These are phyloP conservation scores for Melanophora roralis DNA, from an alignment of 2,888 invertebrate species.

Conservation along the genomic window DNA sequence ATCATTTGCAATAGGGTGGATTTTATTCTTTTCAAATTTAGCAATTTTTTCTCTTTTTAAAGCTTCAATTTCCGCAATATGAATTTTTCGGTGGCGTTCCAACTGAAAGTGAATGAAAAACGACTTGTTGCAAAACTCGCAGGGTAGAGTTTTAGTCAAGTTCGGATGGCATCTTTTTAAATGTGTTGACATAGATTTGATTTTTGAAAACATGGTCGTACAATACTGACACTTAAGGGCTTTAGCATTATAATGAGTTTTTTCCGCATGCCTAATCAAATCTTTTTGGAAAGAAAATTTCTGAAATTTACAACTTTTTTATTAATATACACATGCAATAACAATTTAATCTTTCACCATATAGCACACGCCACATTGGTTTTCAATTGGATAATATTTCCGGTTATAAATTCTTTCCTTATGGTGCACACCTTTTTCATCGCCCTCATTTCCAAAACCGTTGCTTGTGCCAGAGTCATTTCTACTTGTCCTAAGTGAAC, in stretches of 20 bases:
- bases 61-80: neutral
- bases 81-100: neutral
- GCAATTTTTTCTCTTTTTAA: neutral
- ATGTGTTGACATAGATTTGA: slow-evolving; percentile 26
- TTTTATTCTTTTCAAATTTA: slow-evolving; percentile 17
- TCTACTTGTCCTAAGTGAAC: neutral
- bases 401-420: neutral
- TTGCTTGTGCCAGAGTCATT: neutral
- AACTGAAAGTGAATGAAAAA: neutral
- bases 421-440: neutral
- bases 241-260: slow-evolving; percentile 10
- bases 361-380: slow-evolving; percentile 31
- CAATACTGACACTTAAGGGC: slow-evolving; percentile 17
- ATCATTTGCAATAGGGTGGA: slow-evolving; percentile 5
- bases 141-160: neutral
- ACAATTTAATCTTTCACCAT: neutral
- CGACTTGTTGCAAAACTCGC: neutral
- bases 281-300: slow-evolving; percentile 23
- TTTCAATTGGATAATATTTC: slow-evolving; percentile 20
- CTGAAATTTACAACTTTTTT: neutral
- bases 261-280: slow-evolving; percentile 5
- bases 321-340: neutral
- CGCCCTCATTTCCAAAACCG: neutral
- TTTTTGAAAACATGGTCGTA: slow-evolving; percentile 21
- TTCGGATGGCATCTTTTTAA: slow-evolving; percentile 13